These are phyloP conservation scores for Willowsia nigromaculata DNA, from an alignment of 2,888 invertebrate species.

Conservation along the genomic window DNA sequence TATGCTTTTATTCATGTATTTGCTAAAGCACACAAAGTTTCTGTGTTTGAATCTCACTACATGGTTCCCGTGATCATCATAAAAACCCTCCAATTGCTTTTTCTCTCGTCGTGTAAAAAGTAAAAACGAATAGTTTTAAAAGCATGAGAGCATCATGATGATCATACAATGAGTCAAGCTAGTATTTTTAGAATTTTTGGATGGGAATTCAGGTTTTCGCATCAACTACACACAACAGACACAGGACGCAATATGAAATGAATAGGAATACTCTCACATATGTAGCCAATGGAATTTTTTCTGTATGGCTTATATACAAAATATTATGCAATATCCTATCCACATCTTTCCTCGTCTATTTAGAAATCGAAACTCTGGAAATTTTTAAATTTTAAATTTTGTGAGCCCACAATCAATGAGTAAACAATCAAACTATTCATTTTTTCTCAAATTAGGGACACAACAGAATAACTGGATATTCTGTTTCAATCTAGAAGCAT, in stretches of 20 bases:
- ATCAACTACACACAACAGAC: not conserved
- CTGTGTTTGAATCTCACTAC: not conserved
- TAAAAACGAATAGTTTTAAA: not conserved
- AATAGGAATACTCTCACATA: not conserved
- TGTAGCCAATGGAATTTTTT: not conserved
- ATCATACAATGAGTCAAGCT: conserved; percentile 55
- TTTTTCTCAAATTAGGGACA: no score
- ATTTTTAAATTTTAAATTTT: not conserved
- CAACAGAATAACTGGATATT: no score
- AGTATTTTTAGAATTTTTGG: conserved; percentile 66
- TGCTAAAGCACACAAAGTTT: conserved; percentile 7
- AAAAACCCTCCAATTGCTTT: conserved; percentile 3
- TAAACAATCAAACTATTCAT: no score
- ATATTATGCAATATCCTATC: not conserved
- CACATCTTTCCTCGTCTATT: not conserved
- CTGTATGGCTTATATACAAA: not conserved
- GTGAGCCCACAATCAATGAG: no score
- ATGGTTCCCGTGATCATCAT: not conserved
- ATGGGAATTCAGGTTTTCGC: conserved; percentile 62
- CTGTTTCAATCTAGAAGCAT: no score
- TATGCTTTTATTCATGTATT: no score
- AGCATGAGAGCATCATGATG: not conserved
- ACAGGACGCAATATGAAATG: not conserved
- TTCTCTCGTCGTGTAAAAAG: not conserved
- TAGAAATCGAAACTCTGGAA: not conserved